Conservation (phyloP, 1,140 invertebrate genomes). For the Hermetia illucens region DNA sequence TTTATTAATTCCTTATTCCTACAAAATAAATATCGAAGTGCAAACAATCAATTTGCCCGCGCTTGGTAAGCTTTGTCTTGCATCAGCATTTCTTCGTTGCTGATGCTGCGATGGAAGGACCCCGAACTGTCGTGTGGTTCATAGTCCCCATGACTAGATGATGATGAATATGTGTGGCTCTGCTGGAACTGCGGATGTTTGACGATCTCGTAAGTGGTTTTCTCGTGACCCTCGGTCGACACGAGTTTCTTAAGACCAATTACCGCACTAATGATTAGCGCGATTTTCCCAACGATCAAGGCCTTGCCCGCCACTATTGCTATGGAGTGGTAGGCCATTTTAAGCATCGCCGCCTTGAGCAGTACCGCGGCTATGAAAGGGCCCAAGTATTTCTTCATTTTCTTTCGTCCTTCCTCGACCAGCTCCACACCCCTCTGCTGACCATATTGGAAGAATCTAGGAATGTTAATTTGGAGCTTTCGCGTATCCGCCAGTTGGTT, state of each 20-base stretch:
- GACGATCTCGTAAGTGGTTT: slow-evolving; percentile 70
- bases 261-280: slow-evolving; percentile 55
- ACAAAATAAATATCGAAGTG: too few species aligned
- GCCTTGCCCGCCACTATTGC: slow-evolving; percentile 58
- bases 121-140: slow-evolving; percentile 40
- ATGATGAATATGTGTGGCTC: slow-evolving; percentile 59
- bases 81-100: slow-evolving; percentile 37
- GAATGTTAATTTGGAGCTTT: slow-evolving; percentile 40
- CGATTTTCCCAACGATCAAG: slow-evolving; percentile 42
- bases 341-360: slow-evolving; percentile 52
- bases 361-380: slow-evolving; percentile 45
- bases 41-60: too few species aligned
- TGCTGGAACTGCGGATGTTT: slow-evolving; percentile 69
- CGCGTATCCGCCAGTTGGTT: slow-evolving; percentile 43
- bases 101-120: slow-evolving; percentile 44
- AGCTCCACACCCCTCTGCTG: slow-evolving; percentile 25
- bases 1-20: not conserved
- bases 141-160: slow-evolving; percentile 51
- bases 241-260: slow-evolving; percentile 63
- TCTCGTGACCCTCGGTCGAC: slow-evolving; percentile 45
- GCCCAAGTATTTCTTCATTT: slow-evolving; percentile 39
- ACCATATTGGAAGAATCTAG: slow-evolving; percentile 26
- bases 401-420: slow-evolving; percentile 40
- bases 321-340: slow-evolving; percentile 57
- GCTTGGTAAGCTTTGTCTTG: slow-evolving; percentile 42